Evolutionary conservation across 2,888 invertebrate genomes (phyloP).

Genomic region (Petrophora chlorosata): DNA sequence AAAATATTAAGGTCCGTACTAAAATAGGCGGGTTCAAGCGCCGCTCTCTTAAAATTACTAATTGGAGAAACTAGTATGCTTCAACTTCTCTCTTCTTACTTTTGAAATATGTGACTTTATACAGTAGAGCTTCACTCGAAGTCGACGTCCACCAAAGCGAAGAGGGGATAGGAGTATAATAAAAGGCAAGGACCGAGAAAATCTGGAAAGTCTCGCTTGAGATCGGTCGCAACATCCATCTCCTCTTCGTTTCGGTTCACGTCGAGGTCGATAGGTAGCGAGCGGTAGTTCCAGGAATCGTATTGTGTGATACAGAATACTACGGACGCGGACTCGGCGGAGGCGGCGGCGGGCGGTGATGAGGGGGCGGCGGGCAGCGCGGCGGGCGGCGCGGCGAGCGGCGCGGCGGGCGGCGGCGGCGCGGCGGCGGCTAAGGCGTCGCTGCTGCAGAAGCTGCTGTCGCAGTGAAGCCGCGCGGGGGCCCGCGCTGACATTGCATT

Average conservation of each 20-base stretch:
- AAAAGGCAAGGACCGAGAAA: too few relatives aligned
- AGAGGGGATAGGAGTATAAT: too few relatives aligned
- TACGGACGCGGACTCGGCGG: slow-evolving; percentile 81
- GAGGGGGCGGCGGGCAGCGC: slow-evolving; percentile 45
- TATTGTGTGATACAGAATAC: slow-evolving; percentile 63
- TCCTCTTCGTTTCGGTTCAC: not conserved
- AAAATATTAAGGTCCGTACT: not conserved
- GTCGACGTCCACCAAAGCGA: slow-evolving; percentile 5
- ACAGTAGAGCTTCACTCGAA: slow-evolving; percentile 9
- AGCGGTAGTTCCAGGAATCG: not conserved
- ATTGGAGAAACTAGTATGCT: slow-evolving; percentile 21
- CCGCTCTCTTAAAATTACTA: slow-evolving; percentile 23
- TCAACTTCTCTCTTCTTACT: slow-evolving; percentile 15
- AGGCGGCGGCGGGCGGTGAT: slow-evolving; percentile 50
- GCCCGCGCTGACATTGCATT: slow-evolving; percentile 63
- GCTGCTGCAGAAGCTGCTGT: slow-evolving; percentile 92
- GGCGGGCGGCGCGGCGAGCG: slow-evolving; percentile 42
- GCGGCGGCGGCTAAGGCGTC: slow-evolving; percentile 84
- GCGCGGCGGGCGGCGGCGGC: slow-evolving; percentile 42
- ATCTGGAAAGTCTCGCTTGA: too few relatives aligned
- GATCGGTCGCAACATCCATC: not conserved
- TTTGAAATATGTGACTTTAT: slow-evolving; percentile 22
- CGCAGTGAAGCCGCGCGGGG: slow-evolving; percentile 84
- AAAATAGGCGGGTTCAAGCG: slow-evolving; percentile 12
- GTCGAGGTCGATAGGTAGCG: not conserved